These are phyloP conservation scores for Pardalotus punctatus DNA, from an alignment of 2,113 vertebrate genomes.

Conservation along the genomic window DNA sequence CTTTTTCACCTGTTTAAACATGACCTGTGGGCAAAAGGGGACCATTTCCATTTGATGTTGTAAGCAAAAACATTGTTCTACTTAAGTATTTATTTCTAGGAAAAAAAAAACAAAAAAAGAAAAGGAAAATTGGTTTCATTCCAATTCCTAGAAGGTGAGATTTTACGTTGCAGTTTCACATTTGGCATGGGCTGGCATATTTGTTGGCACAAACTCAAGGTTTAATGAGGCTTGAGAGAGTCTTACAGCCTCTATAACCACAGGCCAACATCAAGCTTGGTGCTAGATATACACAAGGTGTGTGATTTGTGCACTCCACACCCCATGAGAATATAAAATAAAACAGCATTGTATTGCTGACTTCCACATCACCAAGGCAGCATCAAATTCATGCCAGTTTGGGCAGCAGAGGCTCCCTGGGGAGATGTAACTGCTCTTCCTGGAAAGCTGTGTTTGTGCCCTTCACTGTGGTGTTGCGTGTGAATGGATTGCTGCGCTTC, in stretches of 20 bases:
- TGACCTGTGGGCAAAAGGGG: neutral
- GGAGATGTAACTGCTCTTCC: neutral
- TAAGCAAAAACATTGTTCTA: neutral
- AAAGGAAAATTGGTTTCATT: neutral
- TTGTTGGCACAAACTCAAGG: neutral
- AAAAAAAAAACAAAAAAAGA: fast-evolving
- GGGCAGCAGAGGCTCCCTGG: neutral
- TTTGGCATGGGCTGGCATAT: neutral
- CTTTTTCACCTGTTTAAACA: neutral
- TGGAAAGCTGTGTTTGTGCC: neutral
- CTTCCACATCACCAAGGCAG: neutral
- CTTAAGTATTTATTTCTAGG: neutral
- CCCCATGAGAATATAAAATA: neutral
- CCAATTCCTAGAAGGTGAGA: neutral
- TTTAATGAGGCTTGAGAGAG: neutral
- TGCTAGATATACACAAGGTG: neutral
- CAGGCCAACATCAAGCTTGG: neutral
- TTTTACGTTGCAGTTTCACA: neutral
- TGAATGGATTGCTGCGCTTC: neutral
- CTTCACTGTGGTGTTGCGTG: fast-evolving
- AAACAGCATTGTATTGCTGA: neutral
- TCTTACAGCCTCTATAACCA: neutral
- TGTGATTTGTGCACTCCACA: neutral
- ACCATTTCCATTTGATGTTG: neutral
- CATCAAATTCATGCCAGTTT: neutral